Evolutionary conservation across 1,140 invertebrate species (phyloP), one percentile per base, ranked within the genome.

Genomic region (Euura saliciscinereae): DNA sequence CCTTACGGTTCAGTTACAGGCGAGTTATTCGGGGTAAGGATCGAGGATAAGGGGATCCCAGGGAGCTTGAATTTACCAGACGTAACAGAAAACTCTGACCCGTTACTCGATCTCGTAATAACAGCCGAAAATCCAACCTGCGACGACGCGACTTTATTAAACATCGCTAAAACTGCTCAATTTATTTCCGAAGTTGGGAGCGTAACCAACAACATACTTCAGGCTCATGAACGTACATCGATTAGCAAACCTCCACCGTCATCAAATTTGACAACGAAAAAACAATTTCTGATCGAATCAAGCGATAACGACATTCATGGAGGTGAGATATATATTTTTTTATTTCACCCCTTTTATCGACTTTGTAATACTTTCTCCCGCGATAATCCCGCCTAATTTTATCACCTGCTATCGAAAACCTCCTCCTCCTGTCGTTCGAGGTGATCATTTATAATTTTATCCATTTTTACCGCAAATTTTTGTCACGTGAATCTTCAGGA

Each of bases 231-330:
- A 71, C 79, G 77, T 68, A 79, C 80, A 71, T 77, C 80, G 5
- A 78, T 82, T 76, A 79, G 78, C 51, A 80, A 79, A 28, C 28
- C 8, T 13, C 11, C 28, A 28, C 28, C 59, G 7, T 43, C 71
- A 5, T 43, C 43, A 10, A 71, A n/a, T 51, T 5, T 59, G 4
- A 46, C 5, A n/a, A 11, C 64, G 45, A 84, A 76, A 44, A 82
- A 81, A 43, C 83, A 78, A 72, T 86, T 83, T 70, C 81, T 86
- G 64, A 77, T 90, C 43, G 91, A 92, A 73, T 90, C 90, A 0
- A 92, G 91, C 77, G 91, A 93, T 79, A 92, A 91, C 80, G 92
- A 93, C 79, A 88, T 89, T 67, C 88, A 89, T 65, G 87, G 85
- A 79, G 85, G 88, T 88, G 84, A 78, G 78, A 73, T 69, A 28